Evolutionary conservation across 2,113 vertebrate genomes (phyloP).

Genomic region (Menidia beryllina): DNA sequence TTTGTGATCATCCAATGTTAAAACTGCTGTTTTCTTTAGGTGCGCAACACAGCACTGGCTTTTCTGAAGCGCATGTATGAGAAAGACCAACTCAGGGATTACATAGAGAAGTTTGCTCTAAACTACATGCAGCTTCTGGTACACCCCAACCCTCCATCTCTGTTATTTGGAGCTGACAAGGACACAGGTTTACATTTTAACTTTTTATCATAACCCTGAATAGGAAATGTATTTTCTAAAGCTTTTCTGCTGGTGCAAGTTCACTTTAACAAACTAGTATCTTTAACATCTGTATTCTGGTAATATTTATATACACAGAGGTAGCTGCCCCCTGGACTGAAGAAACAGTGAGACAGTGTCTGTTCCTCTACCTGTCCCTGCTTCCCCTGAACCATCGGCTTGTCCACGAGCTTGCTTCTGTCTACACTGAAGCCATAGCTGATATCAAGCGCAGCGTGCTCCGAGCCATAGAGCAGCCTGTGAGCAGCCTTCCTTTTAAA

Average conservation of each 20-base stretch:
- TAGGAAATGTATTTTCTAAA: too few species aligned
- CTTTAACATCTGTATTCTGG: neutral
- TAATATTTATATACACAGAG: constrained; percentile 80
- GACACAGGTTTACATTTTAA: constrained; percentile 86
- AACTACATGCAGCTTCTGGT: constrained; percentile 96
- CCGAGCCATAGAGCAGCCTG: constrained; percentile 93
- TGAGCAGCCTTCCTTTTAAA: constrained; percentile 66
- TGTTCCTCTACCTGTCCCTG: constrained; percentile 94
- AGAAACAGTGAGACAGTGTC: constrained; percentile 94
- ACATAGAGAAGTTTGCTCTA: constrained; percentile 94
- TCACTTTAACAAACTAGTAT: neutral
- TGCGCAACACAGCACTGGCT: constrained; percentile 89
- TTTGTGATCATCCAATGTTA: neutral
- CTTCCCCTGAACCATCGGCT: constrained; percentile 94
- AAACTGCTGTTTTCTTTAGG: constrained; percentile 76
- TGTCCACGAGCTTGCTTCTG: constrained; percentile 92
- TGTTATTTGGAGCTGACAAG: constrained; percentile 93
- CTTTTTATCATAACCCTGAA: neutral
- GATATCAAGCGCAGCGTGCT: constrained; percentile 96
- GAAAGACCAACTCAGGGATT: constrained; percentile 91
- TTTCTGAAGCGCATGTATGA: constrained; percentile 96
- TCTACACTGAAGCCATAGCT: constrained; percentile 95
- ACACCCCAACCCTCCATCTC: constrained; percentile 92
- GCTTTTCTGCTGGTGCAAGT: too few species aligned
- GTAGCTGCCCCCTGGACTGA: constrained; percentile 95